Conservation (phyloP, 2,797 vertebrate genomes). For the Lithobates sylvaticus region DNA sequence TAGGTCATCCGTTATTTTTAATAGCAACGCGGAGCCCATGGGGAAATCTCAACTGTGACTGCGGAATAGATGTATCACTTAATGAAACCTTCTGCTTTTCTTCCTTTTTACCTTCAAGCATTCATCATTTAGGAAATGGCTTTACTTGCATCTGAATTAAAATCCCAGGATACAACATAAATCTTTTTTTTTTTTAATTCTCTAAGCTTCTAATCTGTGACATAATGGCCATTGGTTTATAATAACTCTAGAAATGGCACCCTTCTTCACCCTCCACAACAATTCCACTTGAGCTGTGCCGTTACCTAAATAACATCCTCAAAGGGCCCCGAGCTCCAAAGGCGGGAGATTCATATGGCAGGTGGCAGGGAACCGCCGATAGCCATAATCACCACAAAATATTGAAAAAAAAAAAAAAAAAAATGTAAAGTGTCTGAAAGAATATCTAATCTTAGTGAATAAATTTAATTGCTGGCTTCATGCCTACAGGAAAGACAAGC, state of each 20-base stretch:
- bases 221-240: background rate
- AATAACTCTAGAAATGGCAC: background rate
- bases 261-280: background rate
- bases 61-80: conserved; percentile 40
- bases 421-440: too few relatives aligned
- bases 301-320: background rate
- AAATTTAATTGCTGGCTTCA: too few relatives aligned
- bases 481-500: too few relatives aligned
- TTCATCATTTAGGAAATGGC: conserved; percentile 43
- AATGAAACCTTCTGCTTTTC: conserved; percentile 20
- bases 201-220: background rate
- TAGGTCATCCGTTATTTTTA: conserved; percentile 48
- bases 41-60: conserved; percentile 43
- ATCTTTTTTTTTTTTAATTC: background rate
- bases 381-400: too few relatives aligned
- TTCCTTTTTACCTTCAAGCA: conserved; percentile 7
- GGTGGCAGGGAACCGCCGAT: too few relatives aligned
- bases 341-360: too few relatives aligned
- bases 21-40: conserved; percentile 26
- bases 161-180: conserved; percentile 1
- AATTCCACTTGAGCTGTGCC: background rate
- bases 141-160: background rate
- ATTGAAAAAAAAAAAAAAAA: too few relatives aligned
- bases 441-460: too few relatives aligned
- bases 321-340: too few relatives aligned